A percentile compares a stretch with the other conserved stretches of the same genome.
Conservation (phyloP, 2,113 vertebrate species). For the Thryonomys swinderianus region DNA sequence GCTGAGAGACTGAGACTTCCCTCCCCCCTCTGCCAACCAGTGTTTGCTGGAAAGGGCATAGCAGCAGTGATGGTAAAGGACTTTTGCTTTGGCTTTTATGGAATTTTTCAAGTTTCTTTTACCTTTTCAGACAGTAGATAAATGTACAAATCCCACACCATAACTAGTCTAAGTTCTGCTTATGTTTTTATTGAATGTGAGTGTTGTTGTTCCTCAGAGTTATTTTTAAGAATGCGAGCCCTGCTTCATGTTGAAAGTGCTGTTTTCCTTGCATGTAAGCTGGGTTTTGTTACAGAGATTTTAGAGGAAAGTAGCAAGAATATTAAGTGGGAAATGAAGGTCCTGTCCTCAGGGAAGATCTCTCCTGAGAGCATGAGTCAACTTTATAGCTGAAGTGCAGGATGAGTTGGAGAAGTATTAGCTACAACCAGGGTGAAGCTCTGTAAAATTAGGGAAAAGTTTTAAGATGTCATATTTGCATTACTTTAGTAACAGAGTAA, state of each 20-base stretch:
- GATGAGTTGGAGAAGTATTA: neutral
- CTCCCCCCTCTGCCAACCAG: slow-evolving; percentile 34
- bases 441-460: neutral
- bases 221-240: slow-evolving; percentile 67
- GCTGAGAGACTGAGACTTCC: slow-evolving; percentile 2
- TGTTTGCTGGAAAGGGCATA: slow-evolving; percentile 48
- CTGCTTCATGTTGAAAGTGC: slow-evolving; percentile 50
- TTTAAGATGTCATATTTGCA: too few species aligned
- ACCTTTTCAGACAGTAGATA: slow-evolving; percentile 62
- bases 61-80: slow-evolving; percentile 61
- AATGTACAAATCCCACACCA: slow-evolving; percentile 47
- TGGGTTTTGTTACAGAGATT: slow-evolving; percentile 54
- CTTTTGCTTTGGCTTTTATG: slow-evolving; percentile 62
- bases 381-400: neutral
- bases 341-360: neutral
- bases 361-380: neutral
- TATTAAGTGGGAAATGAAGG: slow-evolving; percentile 32
- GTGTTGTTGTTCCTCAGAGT: slow-evolving; percentile 31
- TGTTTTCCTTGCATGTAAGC: slow-evolving; percentile 56
- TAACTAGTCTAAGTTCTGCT: slow-evolving; percentile 57
- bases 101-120: slow-evolving; percentile 70
- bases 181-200: slow-evolving; percentile 70
- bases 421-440: slow-evolving; percentile 4
- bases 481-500: too few species aligned
- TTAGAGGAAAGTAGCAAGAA: slow-evolving; percentile 23